Evolutionary conservation across 92 coral and sea anemone genomes (phyloP).

Genomic region (Phenganax stokvisi): DNA sequence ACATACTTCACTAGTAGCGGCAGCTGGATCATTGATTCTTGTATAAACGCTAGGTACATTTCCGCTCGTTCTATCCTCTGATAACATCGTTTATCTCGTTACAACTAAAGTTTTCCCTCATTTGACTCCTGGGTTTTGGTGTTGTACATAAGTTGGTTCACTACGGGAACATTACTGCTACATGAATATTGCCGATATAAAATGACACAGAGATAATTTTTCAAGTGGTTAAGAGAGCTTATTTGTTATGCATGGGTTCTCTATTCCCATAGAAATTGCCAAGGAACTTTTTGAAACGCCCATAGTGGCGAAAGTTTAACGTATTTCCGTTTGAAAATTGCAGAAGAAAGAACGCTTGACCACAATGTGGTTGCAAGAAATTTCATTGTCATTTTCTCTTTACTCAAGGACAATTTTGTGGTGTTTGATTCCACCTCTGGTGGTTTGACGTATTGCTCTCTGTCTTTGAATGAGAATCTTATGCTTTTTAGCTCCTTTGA

Average conservation of each 20-base stretch:
- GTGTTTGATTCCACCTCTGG: too few relatives aligned
- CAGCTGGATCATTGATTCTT: not conserved
- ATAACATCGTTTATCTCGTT: slow-evolving; percentile 17
- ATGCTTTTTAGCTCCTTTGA: too few relatives aligned
- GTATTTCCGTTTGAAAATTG: slow-evolving; percentile 17
- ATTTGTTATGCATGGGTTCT: slow-evolving; percentile 19
- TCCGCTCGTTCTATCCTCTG: slow-evolving; percentile 19
- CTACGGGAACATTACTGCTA: not conserved
- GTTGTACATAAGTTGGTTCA: not conserved
- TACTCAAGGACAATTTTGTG: too few relatives aligned
- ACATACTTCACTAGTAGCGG: not conserved
- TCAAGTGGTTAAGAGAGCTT: slow-evolving; percentile 6
- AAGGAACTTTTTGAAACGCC: not conserved
- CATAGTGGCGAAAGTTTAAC: slow-evolving; percentile 12
- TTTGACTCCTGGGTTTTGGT: not conserved
- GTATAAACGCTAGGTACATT: slow-evolving; percentile 12
- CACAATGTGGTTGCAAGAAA: not conserved
- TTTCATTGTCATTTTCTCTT: not conserved
- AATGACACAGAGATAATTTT: slow-evolving; percentile 1
- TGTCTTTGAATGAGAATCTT: too few relatives aligned
- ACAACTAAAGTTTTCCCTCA: slow-evolving; percentile 13
- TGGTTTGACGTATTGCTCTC: too few relatives aligned
- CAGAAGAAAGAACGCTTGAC: too few relatives aligned
- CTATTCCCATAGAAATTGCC: slow-evolving; percentile 8
- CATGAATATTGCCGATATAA: not conserved